Percentiles rank a stretch among this genome's conserved stretches.
phyloP scores from a whole-genome alignment of 2,113 vertebrate species.

The Odocoileus hemionus region DNA sequence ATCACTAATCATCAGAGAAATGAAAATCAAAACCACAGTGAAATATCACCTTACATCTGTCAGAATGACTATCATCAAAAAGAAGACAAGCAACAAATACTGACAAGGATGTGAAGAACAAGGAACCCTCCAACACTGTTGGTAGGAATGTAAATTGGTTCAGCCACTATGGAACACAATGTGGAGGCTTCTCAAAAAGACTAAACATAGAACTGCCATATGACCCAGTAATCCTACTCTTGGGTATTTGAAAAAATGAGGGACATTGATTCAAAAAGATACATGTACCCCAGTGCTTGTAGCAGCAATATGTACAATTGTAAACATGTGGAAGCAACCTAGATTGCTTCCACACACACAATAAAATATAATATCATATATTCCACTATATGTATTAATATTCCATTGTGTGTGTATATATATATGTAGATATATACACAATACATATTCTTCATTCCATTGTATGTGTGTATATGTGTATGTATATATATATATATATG shows the following conservation, averaged over 20 bases:
- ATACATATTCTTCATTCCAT: not conserved
- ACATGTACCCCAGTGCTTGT: not conserved
- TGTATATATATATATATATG: not conserved
- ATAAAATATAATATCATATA: not conserved
- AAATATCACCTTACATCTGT: not conserved
- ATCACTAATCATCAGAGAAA: not conserved
- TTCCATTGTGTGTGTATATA: not conserved
- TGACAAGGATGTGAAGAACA: not conserved
- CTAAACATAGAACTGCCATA: not conserved
- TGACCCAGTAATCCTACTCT: not conserved
- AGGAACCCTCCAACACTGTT: not conserved
- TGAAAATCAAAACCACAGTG: not conserved
- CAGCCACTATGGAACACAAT: not conserved
- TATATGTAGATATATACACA: not conserved
- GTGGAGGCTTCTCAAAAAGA: not conserved
- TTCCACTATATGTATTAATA: not conserved
- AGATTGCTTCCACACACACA: not conserved
- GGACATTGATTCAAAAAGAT: not conserved
- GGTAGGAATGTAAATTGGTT: not conserved
- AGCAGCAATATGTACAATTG: not conserved
- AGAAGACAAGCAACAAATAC: not conserved
- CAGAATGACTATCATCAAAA: not conserved
- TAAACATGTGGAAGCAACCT: not conserved
- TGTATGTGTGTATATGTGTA: not conserved
- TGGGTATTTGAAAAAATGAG: not conserved